Base-by-base conservation (phyloP, 2,113 vertebrate species). In the Lucifuga dentata region DNA sequence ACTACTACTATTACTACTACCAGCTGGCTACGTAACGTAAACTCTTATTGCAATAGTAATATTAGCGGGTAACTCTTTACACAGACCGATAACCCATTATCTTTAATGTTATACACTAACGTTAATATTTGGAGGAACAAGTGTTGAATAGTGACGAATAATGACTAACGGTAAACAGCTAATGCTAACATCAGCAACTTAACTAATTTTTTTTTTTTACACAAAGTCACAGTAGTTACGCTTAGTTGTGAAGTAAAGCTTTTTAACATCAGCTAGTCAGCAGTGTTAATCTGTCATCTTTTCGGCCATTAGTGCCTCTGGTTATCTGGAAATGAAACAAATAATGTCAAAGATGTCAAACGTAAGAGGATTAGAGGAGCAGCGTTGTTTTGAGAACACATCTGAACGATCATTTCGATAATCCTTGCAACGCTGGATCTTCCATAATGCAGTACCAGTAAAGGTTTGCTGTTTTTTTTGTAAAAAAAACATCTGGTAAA, bases 311-410 rank as follows among this genome's bases (percentile, higher is more conserved):
- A 50, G 26, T 50, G 26, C n/a, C 15, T 9, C 4, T 13, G 13
- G 8, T 13, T 11, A 24, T 68, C 16, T 32, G 8, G 48, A 50
- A 15, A 46, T 21, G 39, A 78, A 24, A 72, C 68, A 73, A 73
- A 76, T 55, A 19, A 83, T 81, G 76, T 35, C 38, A 62, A 88
- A 52, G 68, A 90, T 91, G 86, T 84, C 80, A 66, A 68, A 78
- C 29, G 49, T 48, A 16, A 57, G 26, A 65, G 80, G 85, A 90
- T 89, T 88, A 39, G 41, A 26, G 35, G 49, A 64, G 10, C 74
- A 43, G 48, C 61, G 73, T 80, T 88, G 70, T 80, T 16, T 78
- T 10, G 38, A 65, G 76, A 64, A 60, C 62, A 76, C 83, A 78
- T 59, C 79, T 78, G 58, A 64, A 63, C 62, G 55, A n/a, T 71